Conservation (phyloP, 2,888 invertebrate genomes). For the Thereva nobilitata region DNA sequence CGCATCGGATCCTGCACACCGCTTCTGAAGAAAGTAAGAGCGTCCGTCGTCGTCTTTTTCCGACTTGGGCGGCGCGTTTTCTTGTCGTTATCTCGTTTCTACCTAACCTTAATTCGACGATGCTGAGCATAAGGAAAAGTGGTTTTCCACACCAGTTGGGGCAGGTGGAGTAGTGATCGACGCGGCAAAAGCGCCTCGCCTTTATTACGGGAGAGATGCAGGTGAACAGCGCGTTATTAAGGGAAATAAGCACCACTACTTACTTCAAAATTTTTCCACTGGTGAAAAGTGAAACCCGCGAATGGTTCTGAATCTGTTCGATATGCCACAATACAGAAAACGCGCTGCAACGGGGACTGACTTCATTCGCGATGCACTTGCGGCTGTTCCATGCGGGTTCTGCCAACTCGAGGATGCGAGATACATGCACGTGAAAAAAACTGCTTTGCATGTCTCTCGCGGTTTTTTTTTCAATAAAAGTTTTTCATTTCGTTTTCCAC, state of each 20-base stretch:
- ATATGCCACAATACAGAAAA: no score
- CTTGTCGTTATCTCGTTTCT: not conserved
- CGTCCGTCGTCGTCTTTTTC: no score
- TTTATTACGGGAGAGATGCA: not conserved
- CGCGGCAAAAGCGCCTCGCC: not conserved
- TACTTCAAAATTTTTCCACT: no score
- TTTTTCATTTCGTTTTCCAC: conserved; percentile 31
- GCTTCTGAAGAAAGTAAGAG: no score
- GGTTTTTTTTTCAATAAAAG: not conserved
- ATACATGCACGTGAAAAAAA: conserved; percentile 28
- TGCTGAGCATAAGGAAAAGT: conserved; percentile 17
- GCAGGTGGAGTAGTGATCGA: not conserved
- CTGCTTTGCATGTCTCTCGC: conserved; percentile 18
- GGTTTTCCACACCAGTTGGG: conserved; percentile 19
- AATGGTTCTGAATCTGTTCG: no score
- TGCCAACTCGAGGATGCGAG: conserved; percentile 21
- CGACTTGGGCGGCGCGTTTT: not conserved
- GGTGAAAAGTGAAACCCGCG: no score
- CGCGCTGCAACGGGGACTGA: no score
- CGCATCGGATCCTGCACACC: no score
- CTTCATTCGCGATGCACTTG: no score
- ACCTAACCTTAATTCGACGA: conserved; percentile 20
- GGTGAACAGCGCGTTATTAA: no score
- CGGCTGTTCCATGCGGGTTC: no score
- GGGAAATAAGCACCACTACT: no score